Base-by-base conservation (phyloP, 1,140 invertebrate genomes). In the Drosophila aff. region DNA sequence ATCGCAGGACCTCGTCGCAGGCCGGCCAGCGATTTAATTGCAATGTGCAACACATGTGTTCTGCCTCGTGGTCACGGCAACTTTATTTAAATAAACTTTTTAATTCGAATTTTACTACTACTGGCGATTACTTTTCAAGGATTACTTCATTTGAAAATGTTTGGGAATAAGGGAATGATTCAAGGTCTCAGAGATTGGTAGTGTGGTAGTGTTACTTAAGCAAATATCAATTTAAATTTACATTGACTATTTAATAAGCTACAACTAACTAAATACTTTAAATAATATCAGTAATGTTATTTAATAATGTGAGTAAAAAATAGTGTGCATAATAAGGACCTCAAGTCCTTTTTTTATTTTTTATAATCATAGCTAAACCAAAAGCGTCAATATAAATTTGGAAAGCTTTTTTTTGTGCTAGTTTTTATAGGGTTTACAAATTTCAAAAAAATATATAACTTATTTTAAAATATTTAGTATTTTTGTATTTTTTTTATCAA, bases 21-120 rank as follows among this genome's bases (percentile, higher is more conserved):
- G 52, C 73, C 52, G 43, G 47, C 62, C 63, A 81, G 62, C 72
- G 76, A 81, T 89, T 89, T 89, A 84, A 89, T 89, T 90, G 74
- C 83, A 83, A 75, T 76, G 75, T 87, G 72, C 84, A 89, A 86
- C 79, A 79, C 74, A 78, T 82, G 59, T 36, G 55, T n/a, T 41
- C 55, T 58, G 31, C 10, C 52, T 38, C 11, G 18, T 65, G 57
- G 36, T 31, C 23, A 31, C 52, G 18, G 0, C 1, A 65, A 43
- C n/a, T 43, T 58, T 23, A 23, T 65, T 64, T 61, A 33, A 62
- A 65, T 44, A 16, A 65, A 44, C 21, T 65, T 62, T 62, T 62
- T 44, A 15, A 36, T 13, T 43, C 21, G 13, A 1, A 15, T 16
- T 31, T 18, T 13, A 11, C 11, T 36, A 1, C 4, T 13, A 5